phyloP scores from a whole-genome alignment of 1,140 invertebrate genomes.

The Drosophila chauvacae region DNA sequence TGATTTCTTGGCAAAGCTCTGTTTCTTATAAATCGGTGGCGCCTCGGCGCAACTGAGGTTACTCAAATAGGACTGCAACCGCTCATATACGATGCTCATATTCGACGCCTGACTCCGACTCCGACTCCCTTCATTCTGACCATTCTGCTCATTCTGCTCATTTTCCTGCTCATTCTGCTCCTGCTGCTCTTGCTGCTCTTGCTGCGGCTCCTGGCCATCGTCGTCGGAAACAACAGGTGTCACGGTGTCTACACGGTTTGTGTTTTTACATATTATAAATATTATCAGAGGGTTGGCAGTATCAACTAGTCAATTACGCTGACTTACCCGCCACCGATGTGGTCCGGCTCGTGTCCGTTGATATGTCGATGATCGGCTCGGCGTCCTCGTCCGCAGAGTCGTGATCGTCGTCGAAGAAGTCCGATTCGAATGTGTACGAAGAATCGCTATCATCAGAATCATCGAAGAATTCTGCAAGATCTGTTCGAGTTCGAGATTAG shows the following conservation, averaged over 20 bases:
- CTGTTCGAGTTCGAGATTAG: conserved; percentile 10
- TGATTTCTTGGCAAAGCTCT: conserved; percentile 40
- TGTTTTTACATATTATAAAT: conserved; percentile 76
- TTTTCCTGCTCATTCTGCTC: conserved; percentile 11
- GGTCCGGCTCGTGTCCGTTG: conserved; percentile 61
- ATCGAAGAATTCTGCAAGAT: conserved; percentile 31
- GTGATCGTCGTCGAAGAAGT: conserved; percentile 54
- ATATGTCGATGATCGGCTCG: conserved; percentile 62
- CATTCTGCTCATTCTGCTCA: conserved; percentile 8
- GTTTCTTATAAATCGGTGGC: conserved; percentile 61
- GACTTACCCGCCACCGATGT: conserved; percentile 73
- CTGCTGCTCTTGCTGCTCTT: neutral
- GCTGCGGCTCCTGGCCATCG: conserved; percentile 40
- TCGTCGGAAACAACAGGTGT: conserved; percentile 79
- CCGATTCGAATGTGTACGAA: conserved; percentile 59
- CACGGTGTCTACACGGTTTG: conserved; percentile 78
- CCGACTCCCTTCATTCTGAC: neutral
- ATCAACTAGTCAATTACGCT: conserved; percentile 63
- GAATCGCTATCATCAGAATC: conserved; percentile 64
- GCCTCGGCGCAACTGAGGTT: conserved; percentile 64
- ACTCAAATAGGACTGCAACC: conserved; percentile 61
- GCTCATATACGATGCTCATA: conserved; percentile 32
- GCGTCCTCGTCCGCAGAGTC: conserved; percentile 61
- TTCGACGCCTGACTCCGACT: conserved; percentile 4
- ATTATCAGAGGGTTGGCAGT: conserved; percentile 81